Base-by-base conservation (phyloP, 2,888 invertebrate species). In the Portevinia maculata region DNA sequence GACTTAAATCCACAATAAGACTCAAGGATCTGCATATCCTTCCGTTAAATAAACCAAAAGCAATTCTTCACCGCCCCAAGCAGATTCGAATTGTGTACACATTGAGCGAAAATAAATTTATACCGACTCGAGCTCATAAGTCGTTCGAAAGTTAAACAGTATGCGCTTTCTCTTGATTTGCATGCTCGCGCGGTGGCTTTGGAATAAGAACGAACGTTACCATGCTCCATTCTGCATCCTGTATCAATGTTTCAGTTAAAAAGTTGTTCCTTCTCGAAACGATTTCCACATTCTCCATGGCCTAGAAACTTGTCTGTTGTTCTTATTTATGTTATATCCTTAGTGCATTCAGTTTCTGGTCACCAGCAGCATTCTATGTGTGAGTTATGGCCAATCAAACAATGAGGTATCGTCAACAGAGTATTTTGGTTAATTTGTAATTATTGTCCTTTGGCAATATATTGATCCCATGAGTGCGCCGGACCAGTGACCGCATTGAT, bases 161-260 rank as follows among this genome's bases (percentile, higher is more conserved):
- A 70, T 64, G 62, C 50, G 67, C 52, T 67, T 21, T 30, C 32
- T 37, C 37, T 39, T 21, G 39, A 15, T 62, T 41, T 48, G 52
- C 37, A 60, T 50, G 41, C 46, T 46, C 32, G 44, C 50, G 50
- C 39, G 44, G 19, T 55, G 39, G 41, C 70, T 70, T 59, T 46
- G 13, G 19, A 41, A 24, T 24, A 17, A 15, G 13, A 9, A 21
- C 21, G 34, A 17, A 17, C 8, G 11, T 37, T 6, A n/a, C 34
- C 50, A 32, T 11, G 37, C 44, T 13, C 44, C 24, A 24, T 24
- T 28, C 46, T 34, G 59, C 41, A 74, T 79, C 55, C 53, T 74
- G 67, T 67, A 74, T 79, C 79, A 79, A 79, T 79, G 67, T 73
- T 73, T 79, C 73, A 79, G 65, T 73, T 73, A 32, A 73, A 71